phyloP scores from a whole-genome alignment of 1,140 invertebrate genomes.

The Drosophila repletoides region DNA sequence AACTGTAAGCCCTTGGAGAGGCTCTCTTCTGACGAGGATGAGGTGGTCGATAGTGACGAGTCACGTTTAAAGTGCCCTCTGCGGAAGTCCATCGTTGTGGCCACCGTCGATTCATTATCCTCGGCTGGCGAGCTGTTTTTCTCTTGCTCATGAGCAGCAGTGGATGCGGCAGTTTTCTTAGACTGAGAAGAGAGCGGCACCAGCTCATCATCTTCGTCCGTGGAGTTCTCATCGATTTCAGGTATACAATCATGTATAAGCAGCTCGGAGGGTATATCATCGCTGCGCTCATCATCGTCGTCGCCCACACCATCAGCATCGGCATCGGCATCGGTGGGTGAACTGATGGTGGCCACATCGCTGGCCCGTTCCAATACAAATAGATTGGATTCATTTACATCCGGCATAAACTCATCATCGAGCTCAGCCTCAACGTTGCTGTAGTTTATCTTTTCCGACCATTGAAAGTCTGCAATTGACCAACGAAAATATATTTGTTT shows the following conservation, averaged over 20 bases:
- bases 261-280: slow-evolving; percentile 77
- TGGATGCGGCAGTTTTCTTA: not conserved
- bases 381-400: slow-evolving; percentile 76
- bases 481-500: too few relatives aligned
- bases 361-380: slow-evolving; percentile 73
- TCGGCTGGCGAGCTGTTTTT: not conserved
- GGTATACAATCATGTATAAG: slow-evolving; percentile 78
- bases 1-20: slow-evolving; percentile 78
- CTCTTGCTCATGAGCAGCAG: not conserved
- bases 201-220: slow-evolving; percentile 75
- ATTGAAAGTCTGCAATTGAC: slow-evolving; percentile 55
- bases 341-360: slow-evolving; percentile 72
- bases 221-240: slow-evolving; percentile 79
- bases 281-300: slow-evolving; percentile 74
- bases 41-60: slow-evolving; percentile 73
- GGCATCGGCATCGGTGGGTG: slow-evolving; percentile 52
- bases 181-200: slow-evolving; percentile 43
- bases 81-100: slow-evolving; percentile 66
- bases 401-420: slow-evolving; percentile 80
- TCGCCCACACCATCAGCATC: slow-evolving; percentile 15
- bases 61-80: slow-evolving; percentile 77
- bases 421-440: slow-evolving; percentile 57
- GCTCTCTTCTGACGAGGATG: slow-evolving; percentile 78
- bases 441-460: slow-evolving; percentile 64
- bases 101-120: not conserved